Percentiles rank a stretch among this genome's conserved stretches.
These are phyloP conservation scores for Venturia canescens DNA, from an alignment of 1,140 invertebrate species.

Conservation along the genomic window DNA sequence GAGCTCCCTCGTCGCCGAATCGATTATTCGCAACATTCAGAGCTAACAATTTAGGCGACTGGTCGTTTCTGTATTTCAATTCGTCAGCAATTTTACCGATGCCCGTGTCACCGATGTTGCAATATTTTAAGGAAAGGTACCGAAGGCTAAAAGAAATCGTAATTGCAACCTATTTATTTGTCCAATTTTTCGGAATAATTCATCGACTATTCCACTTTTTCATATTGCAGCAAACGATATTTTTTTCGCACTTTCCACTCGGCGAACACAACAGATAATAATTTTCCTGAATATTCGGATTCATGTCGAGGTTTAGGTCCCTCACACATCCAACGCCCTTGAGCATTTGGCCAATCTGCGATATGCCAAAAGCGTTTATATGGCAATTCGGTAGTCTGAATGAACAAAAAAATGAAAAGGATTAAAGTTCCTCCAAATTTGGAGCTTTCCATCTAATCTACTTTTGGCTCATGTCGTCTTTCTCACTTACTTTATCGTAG, in stretches of 20 bases:
- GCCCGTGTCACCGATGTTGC: slow-evolving; percentile 61
- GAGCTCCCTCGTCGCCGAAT: slow-evolving; percentile 59
- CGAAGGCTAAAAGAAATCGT: slow-evolving; percentile 48
- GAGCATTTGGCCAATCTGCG: slow-evolving; percentile 60
- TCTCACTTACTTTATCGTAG: slow-evolving; percentile 55
- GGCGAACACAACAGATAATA: slow-evolving; percentile 56
- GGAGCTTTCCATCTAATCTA: neutral
- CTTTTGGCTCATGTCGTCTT: neutral
- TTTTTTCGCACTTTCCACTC: slow-evolving; percentile 45
- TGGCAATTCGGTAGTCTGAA: slow-evolving; percentile 63
- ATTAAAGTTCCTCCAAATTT: neutral
- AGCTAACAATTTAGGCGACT: slow-evolving; percentile 59
- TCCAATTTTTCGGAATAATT: no score
- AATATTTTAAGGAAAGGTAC: slow-evolving; percentile 61
- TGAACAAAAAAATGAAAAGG: neutral
- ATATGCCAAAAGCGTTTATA: slow-evolving; percentile 61
- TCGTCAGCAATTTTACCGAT: slow-evolving; percentile 57
- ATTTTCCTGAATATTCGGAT: slow-evolving; percentile 62
- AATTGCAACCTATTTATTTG: no score
- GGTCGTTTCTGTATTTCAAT: slow-evolving; percentile 52
- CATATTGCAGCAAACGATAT: no score
- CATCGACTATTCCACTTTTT: no score
- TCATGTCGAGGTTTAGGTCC: slow-evolving; percentile 64
- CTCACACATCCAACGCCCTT: slow-evolving; percentile 51
- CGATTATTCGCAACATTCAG: slow-evolving; percentile 66